A percentile compares a stretch with the other conserved stretches of the same genome.
These are phyloP conservation scores for Drosophila nigrodunni DNA, from an alignment of 1,140 invertebrate species.

Conservation along the genomic window DNA sequence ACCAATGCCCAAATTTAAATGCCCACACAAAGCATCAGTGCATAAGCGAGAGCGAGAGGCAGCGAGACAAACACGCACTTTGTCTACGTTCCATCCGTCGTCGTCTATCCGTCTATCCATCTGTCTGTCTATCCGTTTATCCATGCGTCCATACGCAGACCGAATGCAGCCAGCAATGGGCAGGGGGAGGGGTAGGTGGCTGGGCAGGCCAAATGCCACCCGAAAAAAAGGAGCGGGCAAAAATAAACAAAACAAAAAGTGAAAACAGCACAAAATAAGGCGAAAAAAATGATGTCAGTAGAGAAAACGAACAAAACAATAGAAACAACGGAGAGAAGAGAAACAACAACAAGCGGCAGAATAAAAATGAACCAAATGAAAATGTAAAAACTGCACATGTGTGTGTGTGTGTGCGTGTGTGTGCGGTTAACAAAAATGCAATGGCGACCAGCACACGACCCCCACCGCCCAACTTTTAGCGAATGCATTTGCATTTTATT, in stretches of 20 bases:
- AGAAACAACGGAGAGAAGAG: not conserved
- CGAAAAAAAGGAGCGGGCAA: slow-evolving; percentile 42
- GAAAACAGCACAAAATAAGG: slow-evolving; percentile 71
- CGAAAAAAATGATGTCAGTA: slow-evolving; percentile 77
- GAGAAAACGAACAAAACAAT: slow-evolving; percentile 78
- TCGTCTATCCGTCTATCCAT: slow-evolving; percentile 11
- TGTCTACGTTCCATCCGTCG: slow-evolving; percentile 31
- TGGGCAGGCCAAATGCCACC: slow-evolving; percentile 45
- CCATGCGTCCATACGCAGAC: not conserved
- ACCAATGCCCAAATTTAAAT: not conserved
- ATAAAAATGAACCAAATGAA: slow-evolving; percentile 79
- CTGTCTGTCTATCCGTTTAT: not conserved
- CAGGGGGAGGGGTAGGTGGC: slow-evolving; percentile 18
- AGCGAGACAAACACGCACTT: slow-evolving; percentile 27
- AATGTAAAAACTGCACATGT: slow-evolving; percentile 30
- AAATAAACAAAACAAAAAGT: slow-evolving; percentile 77
- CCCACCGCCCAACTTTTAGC: not conserved
- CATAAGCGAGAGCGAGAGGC: not conserved
- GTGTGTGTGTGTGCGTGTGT: not conserved
- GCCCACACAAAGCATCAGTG: not conserved
- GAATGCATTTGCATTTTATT: slow-evolving; percentile 75
- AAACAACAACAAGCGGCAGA: slow-evolving; percentile 21
- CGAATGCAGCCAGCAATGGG: slow-evolving; percentile 29
- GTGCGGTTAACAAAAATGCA: slow-evolving; percentile 76
- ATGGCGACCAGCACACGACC: slow-evolving; percentile 49